Evolutionary conservation across 1,140 invertebrate genomes (phyloP).

Genomic region (Agraylea sexmaculata): DNA sequence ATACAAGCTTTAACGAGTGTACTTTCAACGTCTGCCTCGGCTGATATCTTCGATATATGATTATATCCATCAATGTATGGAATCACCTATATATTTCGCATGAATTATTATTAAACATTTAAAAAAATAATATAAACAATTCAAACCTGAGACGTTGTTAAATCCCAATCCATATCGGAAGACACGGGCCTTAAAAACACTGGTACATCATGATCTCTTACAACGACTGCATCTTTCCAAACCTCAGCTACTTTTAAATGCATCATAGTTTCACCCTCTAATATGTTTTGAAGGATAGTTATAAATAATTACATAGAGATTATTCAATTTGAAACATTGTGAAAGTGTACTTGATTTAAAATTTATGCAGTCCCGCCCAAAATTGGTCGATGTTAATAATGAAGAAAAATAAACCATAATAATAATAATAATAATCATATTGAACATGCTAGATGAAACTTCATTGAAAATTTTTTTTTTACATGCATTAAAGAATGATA

Average conservation of each 20-base stretch:
- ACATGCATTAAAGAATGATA: conserved; percentile 8
- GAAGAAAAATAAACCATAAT: neutral
- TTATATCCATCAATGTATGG: conserved; percentile 88
- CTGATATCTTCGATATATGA: conserved; percentile 73
- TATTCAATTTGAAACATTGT: no score
- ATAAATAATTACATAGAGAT: no score
- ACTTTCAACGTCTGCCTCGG: conserved; percentile 81
- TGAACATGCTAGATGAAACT: neutral
- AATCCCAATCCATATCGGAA: conserved; percentile 58
- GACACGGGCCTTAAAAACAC: conserved; percentile 48
- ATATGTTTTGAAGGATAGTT: no score
- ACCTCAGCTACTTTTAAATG: conserved; percentile 69
- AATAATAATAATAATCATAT: neutral
- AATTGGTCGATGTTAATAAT: neutral
- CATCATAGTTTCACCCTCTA: conserved; percentile 67
- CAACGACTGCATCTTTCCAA: conserved; percentile 65
- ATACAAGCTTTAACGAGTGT: conserved; percentile 89
- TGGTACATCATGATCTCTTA: conserved; percentile 85
- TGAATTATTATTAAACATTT: conserved; percentile 1
- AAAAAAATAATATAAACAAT: neutral
- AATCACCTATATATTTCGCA: conserved; percentile 46
- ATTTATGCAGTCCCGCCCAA: neutral
- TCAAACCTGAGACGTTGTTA: conserved; percentile 75
- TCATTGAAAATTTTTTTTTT: neutral
- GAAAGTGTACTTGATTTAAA: conserved; percentile 5